Evolutionary conservation across 2,797 vertebrate species (phyloP), one percentile per base, ranked within the genome.

Genomic region (Ataeniobius toweri): DNA sequence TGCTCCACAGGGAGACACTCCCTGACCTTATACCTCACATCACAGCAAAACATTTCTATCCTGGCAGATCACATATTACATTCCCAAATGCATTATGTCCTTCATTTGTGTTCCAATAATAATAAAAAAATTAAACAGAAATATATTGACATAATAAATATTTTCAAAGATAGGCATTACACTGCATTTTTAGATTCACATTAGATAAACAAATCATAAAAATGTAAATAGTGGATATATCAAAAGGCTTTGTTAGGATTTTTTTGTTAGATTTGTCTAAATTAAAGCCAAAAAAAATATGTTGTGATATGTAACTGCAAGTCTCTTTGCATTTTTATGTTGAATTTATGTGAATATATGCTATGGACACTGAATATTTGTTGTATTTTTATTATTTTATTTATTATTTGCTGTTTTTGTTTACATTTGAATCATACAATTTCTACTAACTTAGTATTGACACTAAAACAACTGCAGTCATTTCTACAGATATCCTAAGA

Each of bases 11-110:
- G 89, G 93, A 89, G 87, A 88, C 83, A 86, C 89, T 88, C 85
- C 86, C 89, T 90, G 89, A 95, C 92, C 92, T 92, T 89, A 91
- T 88, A 83, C 80, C 84, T 91, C 86, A 80, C 68, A 58, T 73
- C 65, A 76, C 26, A 68, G 63, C 39, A 80, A 73, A 78, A 80
- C 44, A 86, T 75, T 82, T 83, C 76, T 55, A 76, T 84, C 67
- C 65, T 36, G 26, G 63, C 3, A 68, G 51, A 75, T 50, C 50
- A n/a, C 55, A 71, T 31, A 8, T 22, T 59, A 28, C 6, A 79
- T 28, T n/a, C 44, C 63, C 36, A 53, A 75, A 78, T 16, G 65
- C 8, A 28, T 41, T 6, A 48, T 58, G 22, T 20, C 10, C 20
- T 71, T 12, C 31, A 6, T 24, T 39, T 59, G 13, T 67, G 12